Conservation (phyloP, 2,113 vertebrate species). For the Xerus inauris region DNA sequence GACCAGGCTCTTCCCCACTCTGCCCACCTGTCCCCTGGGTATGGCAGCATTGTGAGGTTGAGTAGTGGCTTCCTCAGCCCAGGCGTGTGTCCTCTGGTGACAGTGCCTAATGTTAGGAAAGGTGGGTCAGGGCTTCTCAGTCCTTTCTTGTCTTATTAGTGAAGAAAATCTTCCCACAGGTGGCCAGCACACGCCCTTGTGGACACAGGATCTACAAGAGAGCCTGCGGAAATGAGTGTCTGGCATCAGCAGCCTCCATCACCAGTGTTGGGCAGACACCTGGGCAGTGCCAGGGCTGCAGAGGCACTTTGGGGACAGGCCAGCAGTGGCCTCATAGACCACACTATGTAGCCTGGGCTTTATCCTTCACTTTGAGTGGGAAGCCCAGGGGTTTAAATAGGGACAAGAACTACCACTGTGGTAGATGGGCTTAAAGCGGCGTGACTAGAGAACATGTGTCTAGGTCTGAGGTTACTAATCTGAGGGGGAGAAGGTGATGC, state of each 20-base stretch:
- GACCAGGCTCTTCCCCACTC: not conserved
- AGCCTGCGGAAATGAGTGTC: not conserved
- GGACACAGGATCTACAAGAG: not conserved
- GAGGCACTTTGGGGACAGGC: not conserved
- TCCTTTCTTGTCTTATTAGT: not conserved
- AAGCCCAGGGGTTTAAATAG: not conserved
- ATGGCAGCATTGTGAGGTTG: not conserved
- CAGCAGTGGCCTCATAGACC: not conserved
- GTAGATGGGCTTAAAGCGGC: not conserved
- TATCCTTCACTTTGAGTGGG: not conserved
- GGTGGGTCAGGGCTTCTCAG: not conserved
- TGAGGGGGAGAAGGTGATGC: not conserved
- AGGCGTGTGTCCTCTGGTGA: not conserved
- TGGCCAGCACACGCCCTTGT: not conserved
- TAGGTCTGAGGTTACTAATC: not conserved
- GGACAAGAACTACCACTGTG: not conserved
- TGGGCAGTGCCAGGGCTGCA: not conserved
- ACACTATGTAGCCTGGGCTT: not conserved
- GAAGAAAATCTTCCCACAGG: too few species aligned
- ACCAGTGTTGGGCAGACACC: not conserved
- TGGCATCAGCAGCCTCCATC: not conserved
- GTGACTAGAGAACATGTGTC: not conserved
- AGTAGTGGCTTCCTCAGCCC: not conserved
- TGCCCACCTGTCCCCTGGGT: not conserved
- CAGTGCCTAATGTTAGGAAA: not conserved